phyloP scores from a whole-genome alignment of 2,888 invertebrate species.

The Serripes groenlandicus region DNA sequence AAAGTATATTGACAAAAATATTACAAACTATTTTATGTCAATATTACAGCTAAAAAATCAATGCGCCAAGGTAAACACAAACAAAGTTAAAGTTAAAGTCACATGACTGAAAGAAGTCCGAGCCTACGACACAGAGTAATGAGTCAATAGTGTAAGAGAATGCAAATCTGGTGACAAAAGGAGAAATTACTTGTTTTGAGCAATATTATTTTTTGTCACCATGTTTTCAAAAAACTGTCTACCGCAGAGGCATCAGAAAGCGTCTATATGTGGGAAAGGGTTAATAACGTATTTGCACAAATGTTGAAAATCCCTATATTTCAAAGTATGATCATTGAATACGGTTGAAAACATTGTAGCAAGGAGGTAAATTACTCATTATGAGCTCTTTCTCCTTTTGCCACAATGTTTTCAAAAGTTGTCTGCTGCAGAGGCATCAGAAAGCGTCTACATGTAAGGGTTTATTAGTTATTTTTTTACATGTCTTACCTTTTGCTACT shows the following conservation, averaged over 20 bases:
- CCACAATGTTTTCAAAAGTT: neutral
- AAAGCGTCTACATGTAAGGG: too few relatives aligned
- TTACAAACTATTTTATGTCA: too few relatives aligned
- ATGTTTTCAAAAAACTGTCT: neutral
- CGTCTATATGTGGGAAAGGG: neutral
- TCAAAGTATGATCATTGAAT: neutral
- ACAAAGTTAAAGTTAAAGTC: too few relatives aligned
- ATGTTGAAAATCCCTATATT: neutral
- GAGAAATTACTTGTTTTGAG: neutral
- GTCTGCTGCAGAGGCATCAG: too few relatives aligned
- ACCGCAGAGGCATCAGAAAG: neutral
- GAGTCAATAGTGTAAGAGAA: too few relatives aligned
- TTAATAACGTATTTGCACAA: neutral
- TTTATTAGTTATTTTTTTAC: neutral
- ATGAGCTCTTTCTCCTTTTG: neutral
- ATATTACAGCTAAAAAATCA: too few relatives aligned
- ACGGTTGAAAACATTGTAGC: neutral
- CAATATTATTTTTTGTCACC: neutral
- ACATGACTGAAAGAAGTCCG: too few relatives aligned
- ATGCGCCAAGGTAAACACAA: too few relatives aligned
- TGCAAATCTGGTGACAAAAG: neutral
- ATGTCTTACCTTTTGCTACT: slow-evolving; percentile 58
- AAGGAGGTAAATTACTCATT: neutral
- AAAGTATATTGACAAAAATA: too few relatives aligned
- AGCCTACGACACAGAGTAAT: too few relatives aligned